A percentile compares a stretch with the other conserved stretches of the same genome.
Evolutionary conservation across 2,888 invertebrate genomes (phyloP).

Genomic region (Ophion ellenae): DNA sequence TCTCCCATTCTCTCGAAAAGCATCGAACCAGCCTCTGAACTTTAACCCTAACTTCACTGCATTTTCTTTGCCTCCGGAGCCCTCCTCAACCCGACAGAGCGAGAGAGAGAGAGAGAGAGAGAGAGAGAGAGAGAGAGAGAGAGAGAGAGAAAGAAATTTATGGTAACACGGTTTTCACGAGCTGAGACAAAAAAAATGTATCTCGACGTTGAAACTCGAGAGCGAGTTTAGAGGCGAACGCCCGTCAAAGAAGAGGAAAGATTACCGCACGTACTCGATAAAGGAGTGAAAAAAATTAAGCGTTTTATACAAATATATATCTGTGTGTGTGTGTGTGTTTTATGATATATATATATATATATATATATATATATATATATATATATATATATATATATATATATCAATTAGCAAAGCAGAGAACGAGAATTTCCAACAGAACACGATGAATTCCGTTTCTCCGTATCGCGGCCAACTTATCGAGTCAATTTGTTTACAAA

Average conservation of each 20-base stretch:
- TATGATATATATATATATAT: background rate
- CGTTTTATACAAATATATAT: constrained; percentile 13
- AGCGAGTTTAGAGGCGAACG: constrained; percentile 39
- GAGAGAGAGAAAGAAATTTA: constrained; percentile 39
- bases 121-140: background rate
- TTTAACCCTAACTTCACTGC: constrained; percentile 46
- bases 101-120: constrained; percentile 14
- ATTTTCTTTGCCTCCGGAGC: constrained; percentile 14
- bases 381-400: background rate
- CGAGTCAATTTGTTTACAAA: constrained; percentile 72
- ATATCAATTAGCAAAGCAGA: background rate
- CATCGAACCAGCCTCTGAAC: constrained; percentile 46
- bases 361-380: background rate
- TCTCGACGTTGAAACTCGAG: constrained; percentile 40
- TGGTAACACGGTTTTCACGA: constrained; percentile 52
- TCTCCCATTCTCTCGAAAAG: constrained; percentile 15
- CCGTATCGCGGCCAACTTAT: constrained; percentile 64
- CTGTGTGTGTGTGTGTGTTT: too few species aligned
- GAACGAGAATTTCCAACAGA: constrained; percentile 46
- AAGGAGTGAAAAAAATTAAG: constrained; percentile 36
- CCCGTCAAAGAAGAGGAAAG: constrained; percentile 49
- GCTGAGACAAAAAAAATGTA: constrained; percentile 54
- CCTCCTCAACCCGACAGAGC: constrained; percentile 4
- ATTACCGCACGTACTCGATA: constrained; percentile 24
- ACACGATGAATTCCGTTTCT: constrained; percentile 59